Percentiles rank a stretch among this genome's conserved stretches.
phyloP scores from a whole-genome alignment of 2,113 vertebrate species.

The Rafetus swinhoei region DNA sequence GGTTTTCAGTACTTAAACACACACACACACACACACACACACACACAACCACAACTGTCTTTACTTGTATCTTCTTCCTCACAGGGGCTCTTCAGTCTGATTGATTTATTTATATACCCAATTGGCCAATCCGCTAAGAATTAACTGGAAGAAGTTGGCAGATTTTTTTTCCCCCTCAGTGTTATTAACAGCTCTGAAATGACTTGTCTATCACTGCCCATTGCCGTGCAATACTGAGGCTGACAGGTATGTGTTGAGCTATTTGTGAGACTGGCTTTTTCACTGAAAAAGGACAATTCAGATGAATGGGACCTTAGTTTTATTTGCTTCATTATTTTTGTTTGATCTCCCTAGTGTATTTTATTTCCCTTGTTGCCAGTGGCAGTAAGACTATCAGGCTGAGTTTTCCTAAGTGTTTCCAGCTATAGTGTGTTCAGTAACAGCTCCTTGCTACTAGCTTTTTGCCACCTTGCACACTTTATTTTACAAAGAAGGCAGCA shows the following conservation, averaged over 20 bases:
- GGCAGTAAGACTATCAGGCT: neutral
- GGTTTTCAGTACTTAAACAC: neutral
- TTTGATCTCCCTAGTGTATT: neutral
- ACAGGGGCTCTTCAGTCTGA: neutral
- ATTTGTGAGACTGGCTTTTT: neutral
- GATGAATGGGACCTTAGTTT: neutral
- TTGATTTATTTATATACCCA: neutral
- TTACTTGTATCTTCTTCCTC: neutral
- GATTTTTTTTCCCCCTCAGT: fast-evolving
- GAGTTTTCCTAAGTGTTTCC: neutral
- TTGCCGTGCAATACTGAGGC: neutral
- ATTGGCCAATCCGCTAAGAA: neutral
- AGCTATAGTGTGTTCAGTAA: neutral
- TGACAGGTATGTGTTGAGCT: neutral
- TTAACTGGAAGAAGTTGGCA: neutral
- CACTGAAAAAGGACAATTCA: constrained; percentile 21
- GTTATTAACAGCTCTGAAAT: neutral
- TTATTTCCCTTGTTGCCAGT: neutral
- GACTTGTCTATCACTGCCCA: neutral
- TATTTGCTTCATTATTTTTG: neutral
- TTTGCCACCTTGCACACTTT: neutral
- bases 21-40: neutral
- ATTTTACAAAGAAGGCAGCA: neutral
- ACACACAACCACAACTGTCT: neutral
- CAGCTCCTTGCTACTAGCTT: neutral